Conservation (phyloP, 2,797 vertebrate species). For the Platalea minor region DNA sequence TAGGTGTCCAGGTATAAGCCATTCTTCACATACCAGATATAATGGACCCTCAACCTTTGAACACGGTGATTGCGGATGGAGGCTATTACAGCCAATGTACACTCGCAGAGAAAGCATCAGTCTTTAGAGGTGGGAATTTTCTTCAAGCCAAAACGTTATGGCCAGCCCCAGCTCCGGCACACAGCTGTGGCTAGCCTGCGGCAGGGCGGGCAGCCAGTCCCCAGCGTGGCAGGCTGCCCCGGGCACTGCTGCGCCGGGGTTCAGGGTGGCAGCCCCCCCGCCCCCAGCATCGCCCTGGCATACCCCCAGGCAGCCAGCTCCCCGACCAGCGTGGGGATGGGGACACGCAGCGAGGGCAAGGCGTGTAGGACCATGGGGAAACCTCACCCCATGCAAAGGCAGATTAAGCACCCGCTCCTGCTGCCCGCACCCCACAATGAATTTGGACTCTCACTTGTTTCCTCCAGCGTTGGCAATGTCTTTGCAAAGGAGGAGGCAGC, state of each 20-base stretch:
- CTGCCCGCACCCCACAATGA: neutral
- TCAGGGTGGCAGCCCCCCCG: rapidly evolving
- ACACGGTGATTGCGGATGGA: rapidly evolving
- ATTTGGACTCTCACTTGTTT: neutral
- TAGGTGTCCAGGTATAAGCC: neutral
- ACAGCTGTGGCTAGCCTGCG: neutral
- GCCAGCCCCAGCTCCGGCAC: rapidly evolving
- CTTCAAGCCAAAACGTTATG: neutral
- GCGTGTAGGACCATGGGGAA: neutral
- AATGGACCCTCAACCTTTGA: neutral
- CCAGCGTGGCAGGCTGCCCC: neutral
- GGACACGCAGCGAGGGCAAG: rapidly evolving
- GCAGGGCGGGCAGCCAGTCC: rapidly evolving
- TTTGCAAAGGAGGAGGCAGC: neutral
- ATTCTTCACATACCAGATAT: rapidly evolving
- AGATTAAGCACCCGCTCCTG: neutral
- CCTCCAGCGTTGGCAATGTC: neutral
- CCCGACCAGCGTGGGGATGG: rapidly evolving
- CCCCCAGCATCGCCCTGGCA: neutral
- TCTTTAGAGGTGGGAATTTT: neutral
- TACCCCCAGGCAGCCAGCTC: neutral
- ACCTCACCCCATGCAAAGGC: neutral
- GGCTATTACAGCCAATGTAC: rapidly evolving
- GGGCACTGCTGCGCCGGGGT: neutral
- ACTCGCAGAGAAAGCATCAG: rapidly evolving